These are phyloP conservation scores for Theocolax elegans DNA, from an alignment of 1,140 invertebrate species.

Conservation along the genomic window DNA sequence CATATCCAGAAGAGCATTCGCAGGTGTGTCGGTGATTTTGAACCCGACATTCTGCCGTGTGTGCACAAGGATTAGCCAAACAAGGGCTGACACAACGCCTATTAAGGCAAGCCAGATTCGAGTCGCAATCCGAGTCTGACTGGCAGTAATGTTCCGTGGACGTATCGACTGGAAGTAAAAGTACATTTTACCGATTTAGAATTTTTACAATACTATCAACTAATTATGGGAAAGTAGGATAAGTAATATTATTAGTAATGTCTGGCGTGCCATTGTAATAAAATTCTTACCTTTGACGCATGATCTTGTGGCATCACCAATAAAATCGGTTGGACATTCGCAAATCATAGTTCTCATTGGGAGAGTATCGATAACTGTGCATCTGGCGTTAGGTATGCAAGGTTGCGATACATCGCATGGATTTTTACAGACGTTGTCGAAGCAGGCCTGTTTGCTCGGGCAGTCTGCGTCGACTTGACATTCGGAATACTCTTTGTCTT, in stretches of 20 bases:
- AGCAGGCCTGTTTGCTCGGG: slow-evolving; percentile 84
- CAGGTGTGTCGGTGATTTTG: slow-evolving; percentile 81
- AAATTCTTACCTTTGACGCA: slow-evolving; percentile 78
- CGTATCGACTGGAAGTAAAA: slow-evolving; percentile 52
- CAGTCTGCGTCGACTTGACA: slow-evolving; percentile 88
- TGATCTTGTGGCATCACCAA: slow-evolving; percentile 85
- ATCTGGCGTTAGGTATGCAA: slow-evolving; percentile 83
- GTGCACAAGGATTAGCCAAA: slow-evolving; percentile 79
- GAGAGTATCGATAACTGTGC: slow-evolving; percentile 84
- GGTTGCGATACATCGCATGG: slow-evolving; percentile 83
- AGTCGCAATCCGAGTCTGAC: slow-evolving; percentile 75
- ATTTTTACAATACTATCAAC: neutral
- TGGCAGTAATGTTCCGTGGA: slow-evolving; percentile 74
- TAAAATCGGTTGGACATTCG: slow-evolving; percentile 82
- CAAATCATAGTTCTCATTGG: slow-evolving; percentile 89
- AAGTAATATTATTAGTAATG: slow-evolving; percentile 12
- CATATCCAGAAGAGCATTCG: slow-evolving; percentile 77
- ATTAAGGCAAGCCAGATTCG: slow-evolving; percentile 78
- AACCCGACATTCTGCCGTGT: slow-evolving; percentile 81
- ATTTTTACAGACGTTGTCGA: slow-evolving; percentile 82
- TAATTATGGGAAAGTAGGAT: too few relatives aligned
- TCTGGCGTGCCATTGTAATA: slow-evolving; percentile 13
- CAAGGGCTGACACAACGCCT: slow-evolving; percentile 83
- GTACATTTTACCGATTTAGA: neutral
- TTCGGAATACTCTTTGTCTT: slow-evolving; percentile 71